Conservation (phyloP, 1,140 invertebrate genomes). For the Trachelipus rathkii region DNA sequence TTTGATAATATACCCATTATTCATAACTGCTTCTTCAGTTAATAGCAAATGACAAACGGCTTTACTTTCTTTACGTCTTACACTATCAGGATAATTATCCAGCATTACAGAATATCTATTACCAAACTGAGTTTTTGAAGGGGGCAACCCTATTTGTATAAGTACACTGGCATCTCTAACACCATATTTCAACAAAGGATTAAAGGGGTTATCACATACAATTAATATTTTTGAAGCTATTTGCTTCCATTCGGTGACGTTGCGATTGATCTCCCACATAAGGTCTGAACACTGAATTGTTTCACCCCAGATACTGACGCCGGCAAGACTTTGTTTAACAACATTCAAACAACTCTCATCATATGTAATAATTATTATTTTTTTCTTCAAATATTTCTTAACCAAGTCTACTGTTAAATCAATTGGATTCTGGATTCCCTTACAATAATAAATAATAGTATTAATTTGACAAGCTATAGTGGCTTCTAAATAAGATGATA, state of each 20-base stretch:
- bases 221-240: background rate
- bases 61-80: background rate
- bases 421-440: background rate
- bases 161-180: background rate
- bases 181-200: background rate
- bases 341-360: no score
- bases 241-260: background rate
- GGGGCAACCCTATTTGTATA: background rate
- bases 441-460: background rate
- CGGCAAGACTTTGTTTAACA: background rate
- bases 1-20: background rate
- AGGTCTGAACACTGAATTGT: background rate
- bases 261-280: background rate
- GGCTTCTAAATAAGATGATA: background rate
- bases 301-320: background rate
- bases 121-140: background rate
- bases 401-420: background rate
- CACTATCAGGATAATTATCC: background rate
- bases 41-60: background rate
- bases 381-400: background rate
- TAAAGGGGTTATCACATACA: background rate
- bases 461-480: background rate
- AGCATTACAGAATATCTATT: background rate
- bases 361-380: background rate
- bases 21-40: background rate